Conservation (phyloP, 1,140 invertebrate genomes). For the Streblospio benedicti region DNA sequence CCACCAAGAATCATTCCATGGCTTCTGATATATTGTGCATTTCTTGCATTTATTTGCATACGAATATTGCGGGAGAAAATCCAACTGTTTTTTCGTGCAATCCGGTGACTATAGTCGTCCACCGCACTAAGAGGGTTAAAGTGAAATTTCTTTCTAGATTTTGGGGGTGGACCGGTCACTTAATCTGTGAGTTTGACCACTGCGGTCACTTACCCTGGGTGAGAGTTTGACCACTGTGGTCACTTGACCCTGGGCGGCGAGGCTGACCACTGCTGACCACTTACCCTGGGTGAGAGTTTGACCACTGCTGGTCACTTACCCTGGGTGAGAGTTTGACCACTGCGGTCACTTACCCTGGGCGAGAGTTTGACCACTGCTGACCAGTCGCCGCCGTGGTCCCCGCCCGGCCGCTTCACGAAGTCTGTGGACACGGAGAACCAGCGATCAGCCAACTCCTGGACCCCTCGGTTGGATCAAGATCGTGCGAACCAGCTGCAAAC, state of each 20-base stretch:
- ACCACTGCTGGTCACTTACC: slow-evolving; percentile 79
- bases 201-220: slow-evolving; percentile 78
- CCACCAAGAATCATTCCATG: too few relatives aligned
- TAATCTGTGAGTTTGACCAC: slow-evolving; percentile 68
- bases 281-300: slow-evolving; percentile 57
- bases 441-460: slow-evolving; percentile 79
- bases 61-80: too few relatives aligned
- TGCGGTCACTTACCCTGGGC: slow-evolving; percentile 48
- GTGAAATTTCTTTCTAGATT: too few relatives aligned
- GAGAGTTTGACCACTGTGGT: too few relatives aligned
- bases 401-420: slow-evolving; percentile 76
- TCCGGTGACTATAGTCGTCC: too few relatives aligned
- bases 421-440: slow-evolving; percentile 70
- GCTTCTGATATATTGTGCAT: too few relatives aligned
- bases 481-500: not conserved
- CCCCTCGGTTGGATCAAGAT: slow-evolving; percentile 16
- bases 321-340: slow-evolving; percentile 63
- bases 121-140: too few relatives aligned
- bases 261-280: too few relatives aligned
- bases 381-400: slow-evolving; percentile 82
- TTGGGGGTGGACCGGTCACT: too few relatives aligned
- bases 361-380: slow-evolving; percentile 70
- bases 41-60: too few relatives aligned
- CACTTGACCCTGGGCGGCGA: too few relatives aligned
- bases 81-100: too few relatives aligned